phyloP scores from a whole-genome alignment of 2,888 invertebrate species.

The Polydrusus tereticollis region DNA sequence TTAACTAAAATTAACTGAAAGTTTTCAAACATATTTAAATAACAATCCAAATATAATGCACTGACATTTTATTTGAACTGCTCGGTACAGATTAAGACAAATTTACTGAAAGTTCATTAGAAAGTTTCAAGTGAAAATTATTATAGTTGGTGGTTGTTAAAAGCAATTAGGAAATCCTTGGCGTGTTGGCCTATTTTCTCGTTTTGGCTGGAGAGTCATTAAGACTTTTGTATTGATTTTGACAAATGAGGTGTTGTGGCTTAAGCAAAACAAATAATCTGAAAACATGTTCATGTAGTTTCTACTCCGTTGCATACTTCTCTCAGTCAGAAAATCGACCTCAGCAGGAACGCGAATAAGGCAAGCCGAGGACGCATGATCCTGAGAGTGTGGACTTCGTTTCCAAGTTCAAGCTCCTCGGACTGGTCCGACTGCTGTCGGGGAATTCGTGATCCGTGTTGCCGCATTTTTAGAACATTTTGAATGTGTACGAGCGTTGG shows the following conservation, averaged over 20 bases:
- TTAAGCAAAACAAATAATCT: not conserved
- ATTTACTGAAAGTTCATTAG: slow-evolving; percentile 24
- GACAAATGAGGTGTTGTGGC: not conserved
- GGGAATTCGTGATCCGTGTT: too few species aligned
- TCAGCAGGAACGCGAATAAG: too few species aligned
- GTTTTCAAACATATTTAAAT: not conserved
- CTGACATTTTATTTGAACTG: slow-evolving; percentile 8
- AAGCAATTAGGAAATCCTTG: slow-evolving; percentile 27
- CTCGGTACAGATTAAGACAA: not conserved
- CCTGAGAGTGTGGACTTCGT: too few species aligned
- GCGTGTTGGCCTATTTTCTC: slow-evolving; percentile 19
- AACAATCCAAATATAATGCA: not conserved
- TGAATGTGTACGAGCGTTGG: too few species aligned
- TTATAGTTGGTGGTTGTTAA: slow-evolving; percentile 27
- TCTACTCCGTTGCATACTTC: not conserved
- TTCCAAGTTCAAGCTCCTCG: too few species aligned
- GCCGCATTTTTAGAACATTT: too few species aligned
- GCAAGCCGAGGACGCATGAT: too few species aligned
- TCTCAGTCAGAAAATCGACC: too few species aligned
- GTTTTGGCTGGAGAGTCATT: slow-evolving; percentile 3
- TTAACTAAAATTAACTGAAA: not conserved
- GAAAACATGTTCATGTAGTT: not conserved
- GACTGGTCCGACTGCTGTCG: too few species aligned
- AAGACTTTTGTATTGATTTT: slow-evolving; percentile 14
- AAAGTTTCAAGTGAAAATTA: slow-evolving; percentile 37